Evolutionary conservation across 2,888 invertebrate genomes (phyloP), one percentile per base, ranked within the genome.

Genomic region (Gisinianus flammeolus): DNA sequence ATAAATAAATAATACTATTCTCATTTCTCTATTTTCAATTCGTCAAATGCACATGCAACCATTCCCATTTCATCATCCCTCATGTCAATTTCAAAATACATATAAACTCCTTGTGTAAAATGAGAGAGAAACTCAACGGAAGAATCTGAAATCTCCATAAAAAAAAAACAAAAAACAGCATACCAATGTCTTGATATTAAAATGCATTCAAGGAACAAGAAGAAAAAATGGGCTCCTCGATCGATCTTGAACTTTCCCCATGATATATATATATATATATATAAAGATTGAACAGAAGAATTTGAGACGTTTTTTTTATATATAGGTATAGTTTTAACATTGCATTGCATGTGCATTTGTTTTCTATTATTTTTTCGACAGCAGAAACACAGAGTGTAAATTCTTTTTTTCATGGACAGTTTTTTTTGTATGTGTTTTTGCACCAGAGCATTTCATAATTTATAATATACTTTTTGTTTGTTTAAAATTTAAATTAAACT

Each of bases 321-420:
- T 44, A 12, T 44, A 1, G 12, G 62, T 22, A 1, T 62, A 2
- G 2, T 16, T 16, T 62, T 62, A 19, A n/a, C 31, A 73, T 73
- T 73, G 73, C 73, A 62, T 62, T 73, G 73, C 73, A 73, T 35
- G 73, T 73, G 73, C 73, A 73, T 73, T 73, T 73, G 62, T 73
- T 58, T 58, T 3, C 22, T 58, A 22, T 58, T 58, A 19, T n/a
- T 24, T 58, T 58, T n/a, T 73, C 35, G 73, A 62, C 62, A 62
- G 73, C 73, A 73, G n/a, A n/a, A n/a, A 62, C 35, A 62, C 35
- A 73, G 73, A 35, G 62, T 33, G 58, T 26, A 26, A 26, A 2
- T 54, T 44, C 16, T 44, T 44, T 44, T 44, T 33, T 54, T 72
- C 24, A 62, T 73, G 73, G 73, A 73, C 73, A 70, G 54, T 62